phyloP scores from a whole-genome alignment of 2,888 invertebrate genomes.

The Drosophila longiperda region DNA sequence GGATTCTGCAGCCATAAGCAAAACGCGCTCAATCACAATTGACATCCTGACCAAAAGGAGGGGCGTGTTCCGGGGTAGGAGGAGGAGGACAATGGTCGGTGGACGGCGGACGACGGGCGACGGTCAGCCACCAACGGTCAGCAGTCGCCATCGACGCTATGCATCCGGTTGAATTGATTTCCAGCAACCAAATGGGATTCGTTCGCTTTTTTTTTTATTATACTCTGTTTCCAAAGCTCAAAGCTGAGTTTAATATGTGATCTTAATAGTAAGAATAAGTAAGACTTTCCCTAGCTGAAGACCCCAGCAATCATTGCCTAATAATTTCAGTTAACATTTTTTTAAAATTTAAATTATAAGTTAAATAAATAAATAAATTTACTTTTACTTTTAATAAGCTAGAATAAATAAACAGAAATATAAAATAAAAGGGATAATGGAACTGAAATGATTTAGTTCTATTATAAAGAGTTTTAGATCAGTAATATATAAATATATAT shows the following conservation, averaged over 20 bases:
- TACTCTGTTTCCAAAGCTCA: neutral
- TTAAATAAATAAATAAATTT: neutral
- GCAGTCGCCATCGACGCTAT: slow-evolving; percentile 56
- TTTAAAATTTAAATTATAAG: neutral
- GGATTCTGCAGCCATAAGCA: slow-evolving; percentile 75
- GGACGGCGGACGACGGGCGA: slow-evolving; percentile 6
- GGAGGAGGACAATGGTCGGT: slow-evolving; percentile 3
- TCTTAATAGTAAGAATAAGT: neutral
- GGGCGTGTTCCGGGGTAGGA: neutral
- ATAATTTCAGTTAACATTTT: neutral
- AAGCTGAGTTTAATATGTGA: neutral
- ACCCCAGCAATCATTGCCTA: neutral
- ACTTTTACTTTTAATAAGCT: neutral
- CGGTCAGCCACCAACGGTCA: slow-evolving; percentile 51
- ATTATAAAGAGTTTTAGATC: neutral
- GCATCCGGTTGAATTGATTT: slow-evolving; percentile 79
- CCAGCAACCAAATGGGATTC: slow-evolving; percentile 31
- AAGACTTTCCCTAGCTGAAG: neutral
- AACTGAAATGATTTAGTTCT: neutral
- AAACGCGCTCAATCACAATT: slow-evolving; percentile 66
- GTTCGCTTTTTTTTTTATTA: slow-evolving; percentile 5
- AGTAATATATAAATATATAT: neutral
- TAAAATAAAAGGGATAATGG: neutral
- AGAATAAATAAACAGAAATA: too few relatives aligned
- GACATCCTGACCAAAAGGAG: slow-evolving; percentile 63